Percentiles rank a stretch among this genome's conserved stretches.
Conservation (phyloP, 2,888 invertebrate genomes). For the Caenorhabditis imperialis region DNA sequence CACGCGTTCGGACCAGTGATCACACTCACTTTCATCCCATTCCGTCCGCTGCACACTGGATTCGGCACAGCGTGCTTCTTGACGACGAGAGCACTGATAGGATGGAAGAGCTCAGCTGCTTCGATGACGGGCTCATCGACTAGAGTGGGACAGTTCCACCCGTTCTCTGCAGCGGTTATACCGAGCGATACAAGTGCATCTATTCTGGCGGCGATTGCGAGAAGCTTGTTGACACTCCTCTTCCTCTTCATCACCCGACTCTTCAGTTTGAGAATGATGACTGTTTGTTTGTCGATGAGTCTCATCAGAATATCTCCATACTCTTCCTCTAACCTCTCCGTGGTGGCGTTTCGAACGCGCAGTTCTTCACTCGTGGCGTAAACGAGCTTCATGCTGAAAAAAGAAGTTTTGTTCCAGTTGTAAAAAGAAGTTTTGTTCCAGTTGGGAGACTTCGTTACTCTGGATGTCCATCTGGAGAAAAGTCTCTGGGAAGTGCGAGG, state of each 20-base stretch:
- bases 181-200: constrained; percentile 80
- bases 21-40: constrained; percentile 83
- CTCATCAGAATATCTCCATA: constrained; percentile 86
- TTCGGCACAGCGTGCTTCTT: constrained; percentile 69
- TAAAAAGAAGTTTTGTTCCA: background rate
- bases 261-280: constrained; percentile 81
- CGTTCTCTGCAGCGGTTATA: constrained; percentile 47
- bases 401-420: background rate
- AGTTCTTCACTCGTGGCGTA: constrained; percentile 75
- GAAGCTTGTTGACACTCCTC: constrained; percentile 81
- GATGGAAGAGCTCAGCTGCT: constrained; percentile 53
- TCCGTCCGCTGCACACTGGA: constrained; percentile 78
- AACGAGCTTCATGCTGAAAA: constrained; percentile 36
- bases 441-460: constrained; percentile 19
- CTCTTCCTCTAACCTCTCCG: constrained; percentile 84
- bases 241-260: constrained; percentile 83
- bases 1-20: constrained; percentile 92
- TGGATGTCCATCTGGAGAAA: constrained; percentile 23
- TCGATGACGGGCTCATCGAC: constrained; percentile 78
- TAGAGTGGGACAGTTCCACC: constrained; percentile 83
- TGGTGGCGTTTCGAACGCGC: constrained; percentile 85
- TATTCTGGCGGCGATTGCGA: constrained; percentile 83
- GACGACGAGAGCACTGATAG: constrained; percentile 36
- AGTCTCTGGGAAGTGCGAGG: constrained; percentile 83
- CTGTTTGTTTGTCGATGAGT: constrained; percentile 86